Evolutionary conservation across 1,140 invertebrate species (phyloP), one percentile per base, ranked within the genome.

Genomic region (Mya arenaria): DNA sequence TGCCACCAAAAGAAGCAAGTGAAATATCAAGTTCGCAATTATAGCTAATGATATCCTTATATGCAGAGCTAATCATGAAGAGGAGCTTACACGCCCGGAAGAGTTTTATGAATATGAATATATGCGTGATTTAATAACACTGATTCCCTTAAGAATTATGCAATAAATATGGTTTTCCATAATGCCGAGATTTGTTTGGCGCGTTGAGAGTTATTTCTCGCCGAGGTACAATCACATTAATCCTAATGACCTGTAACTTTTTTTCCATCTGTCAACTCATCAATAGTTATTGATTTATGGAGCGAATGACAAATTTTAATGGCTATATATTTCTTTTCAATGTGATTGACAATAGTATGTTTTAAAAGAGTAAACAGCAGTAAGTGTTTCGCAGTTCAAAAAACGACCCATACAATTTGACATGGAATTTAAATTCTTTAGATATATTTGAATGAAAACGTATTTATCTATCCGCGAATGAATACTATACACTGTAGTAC

Each of bases 201-300:
- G n/a, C n/a, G n/a, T n/a, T n/a, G n/a, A n/a, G n/a, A n/a, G n/a
- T n/a, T n/a, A n/a, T n/a, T n/a, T n/a, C n/a, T n/a, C n/a, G n/a
- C n/a, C n/a, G n/a, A n/a, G n/a, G n/a, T n/a, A n/a, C n/a, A n/a
- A n/a, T n/a, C 55, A 30, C 10, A 30, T 36, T 25, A 72, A 36
- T 37, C 6, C n/a, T 19, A 48, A n/a, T 71, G 77, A 80, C 66
- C 66, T 44, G 66, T 39, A 41, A 39, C 39, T 71, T 66, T 58
- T 58, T 60, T 62, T 80, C 69, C 65, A 80, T 32, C 77, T 80
- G 77, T 68, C 77, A 71, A 80, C 1, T 62, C 48, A 69, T 60
- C 65, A 80, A 80, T 68, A 69, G 44, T 58, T 80, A 80, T 80
- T 80, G 77, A 80, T 80, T 80, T 80, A 80, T 80, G 66, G 30